phyloP scores from a whole-genome alignment of 1,140 invertebrate genomes.

The Camponotus floridanus region DNA sequence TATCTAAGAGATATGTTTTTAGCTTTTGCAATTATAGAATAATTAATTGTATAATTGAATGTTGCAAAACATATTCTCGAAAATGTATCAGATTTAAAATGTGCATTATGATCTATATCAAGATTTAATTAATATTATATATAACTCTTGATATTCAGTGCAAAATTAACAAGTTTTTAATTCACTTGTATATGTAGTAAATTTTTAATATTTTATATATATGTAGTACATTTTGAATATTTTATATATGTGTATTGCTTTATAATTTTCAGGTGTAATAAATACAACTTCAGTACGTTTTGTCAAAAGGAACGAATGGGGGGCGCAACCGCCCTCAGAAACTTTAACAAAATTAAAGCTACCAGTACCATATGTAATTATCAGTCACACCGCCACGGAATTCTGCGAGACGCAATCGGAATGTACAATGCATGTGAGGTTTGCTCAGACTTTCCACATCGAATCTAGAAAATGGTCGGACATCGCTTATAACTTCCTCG shows the following conservation, averaged over 20 bases:
- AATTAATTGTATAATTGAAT: background rate
- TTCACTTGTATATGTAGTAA: background rate
- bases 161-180: slow-evolving; percentile 12
- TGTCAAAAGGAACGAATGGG: slow-evolving; percentile 88
- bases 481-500: slow-evolving; percentile 92
- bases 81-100: background rate
- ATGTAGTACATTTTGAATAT: too few relatives aligned
- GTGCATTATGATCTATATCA: too few relatives aligned
- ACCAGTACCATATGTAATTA: slow-evolving; percentile 91
- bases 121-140: too few relatives aligned
- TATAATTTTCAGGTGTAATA: slow-evolving; percentile 45
- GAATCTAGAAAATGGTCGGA: slow-evolving; percentile 89
- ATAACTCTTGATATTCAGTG: background rate
- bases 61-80: background rate
- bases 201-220: background rate
- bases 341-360: slow-evolving; percentile 83
- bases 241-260: background rate
- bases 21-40: background rate
- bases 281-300: slow-evolving; percentile 83
- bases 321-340: slow-evolving; percentile 86
- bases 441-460: slow-evolving; percentile 91
- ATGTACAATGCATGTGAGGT: slow-evolving; percentile 86
- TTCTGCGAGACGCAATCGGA: slow-evolving; percentile 86
- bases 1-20: background rate
- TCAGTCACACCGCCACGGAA: slow-evolving; percentile 90